Conservation (phyloP, 1,140 invertebrate genomes). For the Sarcophaga bullata region DNA sequence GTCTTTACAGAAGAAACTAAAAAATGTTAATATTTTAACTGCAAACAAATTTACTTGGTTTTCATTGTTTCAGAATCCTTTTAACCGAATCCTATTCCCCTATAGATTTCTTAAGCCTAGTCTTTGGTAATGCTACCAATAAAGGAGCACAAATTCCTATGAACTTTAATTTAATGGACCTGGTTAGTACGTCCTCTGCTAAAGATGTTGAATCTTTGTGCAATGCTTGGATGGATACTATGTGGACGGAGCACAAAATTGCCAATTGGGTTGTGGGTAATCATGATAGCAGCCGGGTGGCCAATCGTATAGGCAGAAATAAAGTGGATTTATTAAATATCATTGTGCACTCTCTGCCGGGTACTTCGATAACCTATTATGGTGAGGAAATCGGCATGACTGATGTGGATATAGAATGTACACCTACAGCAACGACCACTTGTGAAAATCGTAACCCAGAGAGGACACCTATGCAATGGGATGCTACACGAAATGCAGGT, state of each 20-base stretch:
- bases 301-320: conserved; percentile 69
- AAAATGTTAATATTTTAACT: not conserved
- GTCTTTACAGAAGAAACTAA: too few species aligned
- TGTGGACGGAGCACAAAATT: conserved; percentile 64
- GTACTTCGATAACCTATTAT: conserved; percentile 79
- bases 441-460: conserved; percentile 68
- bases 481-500: conserved; percentile 67
- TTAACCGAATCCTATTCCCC: conserved; percentile 73
- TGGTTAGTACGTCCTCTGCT: conserved; percentile 58
- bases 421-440: conserved; percentile 44
- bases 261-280: conserved; percentile 71
- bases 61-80: conserved; percentile 62
- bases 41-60: not conserved
- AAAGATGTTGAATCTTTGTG: conserved; percentile 66
- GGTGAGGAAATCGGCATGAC: conserved; percentile 87
- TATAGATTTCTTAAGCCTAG: conserved; percentile 67
- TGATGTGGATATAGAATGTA: conserved; percentile 69
- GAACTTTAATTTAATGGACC: conserved; percentile 70
- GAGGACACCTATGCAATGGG: conserved; percentile 78
- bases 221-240: conserved; percentile 66
- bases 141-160: conserved; percentile 74
- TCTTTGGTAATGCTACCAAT: conserved; percentile 69
- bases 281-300: conserved; percentile 72
- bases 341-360: conserved; percentile 75
- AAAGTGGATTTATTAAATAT: conserved; percentile 76